Evolutionary conservation across 1,140 invertebrate species (phyloP), one percentile per base, ranked within the genome.

Genomic region (Caenorhabditis latens): DNA sequence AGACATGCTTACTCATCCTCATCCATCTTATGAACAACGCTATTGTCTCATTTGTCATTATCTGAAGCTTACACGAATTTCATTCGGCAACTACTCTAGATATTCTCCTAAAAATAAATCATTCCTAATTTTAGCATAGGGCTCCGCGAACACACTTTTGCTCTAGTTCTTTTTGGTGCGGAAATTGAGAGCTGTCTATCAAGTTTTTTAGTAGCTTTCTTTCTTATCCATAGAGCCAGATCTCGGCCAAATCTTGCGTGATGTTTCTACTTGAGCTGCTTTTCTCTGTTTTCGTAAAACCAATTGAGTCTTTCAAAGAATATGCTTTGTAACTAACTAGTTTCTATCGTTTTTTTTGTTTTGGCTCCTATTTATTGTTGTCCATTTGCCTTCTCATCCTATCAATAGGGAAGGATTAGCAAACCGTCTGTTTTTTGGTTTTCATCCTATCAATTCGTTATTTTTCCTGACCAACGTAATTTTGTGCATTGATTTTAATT

Each of bases 121-220:
- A 53, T 14, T 11, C 3, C 42, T 79, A 50, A 79, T 79, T 46
- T 50, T 79, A 79, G 24, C 71, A 75, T 19, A n/a, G 19, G 16
- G 42, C 61, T 65, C 32, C 32, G 21, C 32, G 61, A 65, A 65
- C 61, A 65, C 32, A 65, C 11, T 58, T 58, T 21, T 58, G 57
- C 57, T 65, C 32, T 65, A 40, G 61, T 65, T 65, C 61, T 24
- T 4, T 13, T 16, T n/a, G 57, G 14, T 19, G 57, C 61, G 61
- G 24, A 65, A 32, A 65, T 65, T 65, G 61, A 65, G 32, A 65
- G 61, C 61, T 65, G 61, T 65, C 61, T 65, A 40, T 65, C 61
- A 65, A 65, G 32, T 65, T 65, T 65, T 65, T 40, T 65, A 65
- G 61, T 58, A 40, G 61, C 32, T 16, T 40, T 16, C 11, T 53